Conservation (phyloP, 1,140 invertebrate genomes). For the Drosophila bocqueti region DNA sequence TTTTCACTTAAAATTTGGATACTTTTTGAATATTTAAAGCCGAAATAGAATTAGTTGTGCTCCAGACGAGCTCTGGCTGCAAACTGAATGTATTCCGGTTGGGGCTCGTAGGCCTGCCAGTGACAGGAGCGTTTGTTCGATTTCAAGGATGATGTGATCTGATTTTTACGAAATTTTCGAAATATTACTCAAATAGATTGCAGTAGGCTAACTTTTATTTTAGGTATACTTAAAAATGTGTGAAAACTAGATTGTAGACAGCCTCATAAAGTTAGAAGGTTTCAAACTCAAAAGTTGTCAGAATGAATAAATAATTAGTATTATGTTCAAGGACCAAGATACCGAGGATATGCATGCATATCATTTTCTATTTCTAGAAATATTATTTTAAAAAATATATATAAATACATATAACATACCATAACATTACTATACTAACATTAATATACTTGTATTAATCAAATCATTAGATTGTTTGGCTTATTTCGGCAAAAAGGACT, state of each 20-base stretch:
- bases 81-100: no score
- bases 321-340: no score
- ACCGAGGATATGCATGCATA: no score
- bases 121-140: neutral
- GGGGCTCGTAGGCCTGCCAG: neutral
- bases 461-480: neutral
- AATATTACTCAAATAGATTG: no score
- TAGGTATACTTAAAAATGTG: no score
- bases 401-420: neutral
- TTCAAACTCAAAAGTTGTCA: no score
- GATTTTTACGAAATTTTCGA: neutral
- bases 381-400: neutral
- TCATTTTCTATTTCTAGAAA: neutral
- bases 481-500: conserved; percentile 4
- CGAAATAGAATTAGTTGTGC: conserved; percentile 5
- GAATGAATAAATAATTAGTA: no score
- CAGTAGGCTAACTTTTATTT: no score
- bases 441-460: neutral
- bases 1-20: conserved; percentile 11
- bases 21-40: neutral
- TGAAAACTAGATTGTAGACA: no score
- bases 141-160: neutral
- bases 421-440: neutral
- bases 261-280: no score
- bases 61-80: conserved; percentile 30